Conservation (phyloP, 2,113 vertebrate genomes). For the Stigmatopora argus region DNA sequence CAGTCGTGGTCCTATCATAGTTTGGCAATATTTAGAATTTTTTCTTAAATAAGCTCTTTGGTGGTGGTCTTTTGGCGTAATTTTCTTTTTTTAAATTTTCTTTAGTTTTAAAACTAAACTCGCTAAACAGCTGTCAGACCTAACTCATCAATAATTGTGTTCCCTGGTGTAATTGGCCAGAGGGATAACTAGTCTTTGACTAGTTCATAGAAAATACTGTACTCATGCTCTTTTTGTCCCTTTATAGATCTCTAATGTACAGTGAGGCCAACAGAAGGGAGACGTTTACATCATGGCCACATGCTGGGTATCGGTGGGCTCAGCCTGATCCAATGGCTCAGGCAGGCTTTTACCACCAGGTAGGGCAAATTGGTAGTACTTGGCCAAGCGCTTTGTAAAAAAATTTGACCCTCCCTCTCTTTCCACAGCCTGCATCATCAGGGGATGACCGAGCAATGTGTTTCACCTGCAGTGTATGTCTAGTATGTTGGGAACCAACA, state of each 20-base stretch:
- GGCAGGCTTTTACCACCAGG: constrained; percentile 99
- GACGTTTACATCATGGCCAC: constrained; percentile 98
- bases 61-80: too few species aligned
- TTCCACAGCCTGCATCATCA: constrained; percentile 86
- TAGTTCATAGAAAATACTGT: not conserved
- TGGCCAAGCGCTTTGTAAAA: not conserved
- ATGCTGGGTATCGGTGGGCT: constrained; percentile 96
- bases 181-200: not conserved
- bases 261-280: constrained; percentile 97
- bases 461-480: constrained; percentile 97
- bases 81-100: too few species aligned
- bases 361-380: constrained; percentile 45
- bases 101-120: too few species aligned
- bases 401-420: not conserved
- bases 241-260: constrained; percentile 90
- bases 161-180: too few species aligned
- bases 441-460: constrained; percentile 99
- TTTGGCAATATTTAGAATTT: too few species aligned
- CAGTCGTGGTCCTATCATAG: too few species aligned
- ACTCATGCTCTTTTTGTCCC: not conserved
- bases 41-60: too few species aligned
- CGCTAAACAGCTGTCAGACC: too few species aligned
- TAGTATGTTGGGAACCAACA: constrained; percentile 98
- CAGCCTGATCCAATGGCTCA: constrained; percentile 99
- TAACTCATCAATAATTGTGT: too few species aligned